These are phyloP conservation scores for Chrosomus eos DNA, from an alignment of 2,797 vertebrate genomes.

Conservation along the genomic window DNA sequence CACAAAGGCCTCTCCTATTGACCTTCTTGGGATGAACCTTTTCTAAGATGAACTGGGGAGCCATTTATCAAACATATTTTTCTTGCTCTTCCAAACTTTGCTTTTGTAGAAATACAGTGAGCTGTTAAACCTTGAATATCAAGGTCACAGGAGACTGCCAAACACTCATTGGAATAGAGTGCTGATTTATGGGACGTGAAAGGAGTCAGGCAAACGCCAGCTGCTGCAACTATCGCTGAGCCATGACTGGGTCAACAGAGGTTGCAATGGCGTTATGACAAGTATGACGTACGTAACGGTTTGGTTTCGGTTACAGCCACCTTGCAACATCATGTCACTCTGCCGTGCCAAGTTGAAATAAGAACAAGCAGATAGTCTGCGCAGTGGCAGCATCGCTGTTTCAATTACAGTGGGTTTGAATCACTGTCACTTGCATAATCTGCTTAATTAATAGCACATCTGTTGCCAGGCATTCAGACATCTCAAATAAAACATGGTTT, in stretches of 20 bases:
- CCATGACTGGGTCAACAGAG: conserved; percentile 44
- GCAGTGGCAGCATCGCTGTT: conserved; percentile 11
- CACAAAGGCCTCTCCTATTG: neutral
- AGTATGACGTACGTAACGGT: conserved; percentile 49
- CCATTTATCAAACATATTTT: conserved; percentile 8
- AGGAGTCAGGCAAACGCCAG: conserved; percentile 40
- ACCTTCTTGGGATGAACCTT: neutral
- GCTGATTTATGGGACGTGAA: conserved; percentile 50
- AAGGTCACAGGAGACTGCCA: conserved; percentile 36
- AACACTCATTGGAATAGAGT: conserved; percentile 6
- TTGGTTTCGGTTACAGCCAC: conserved; percentile 41
- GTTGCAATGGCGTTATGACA: conserved; percentile 39
- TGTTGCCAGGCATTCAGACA: conserved; percentile 23
- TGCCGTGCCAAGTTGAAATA: conserved; percentile 43
- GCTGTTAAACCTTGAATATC: conserved; percentile 20
- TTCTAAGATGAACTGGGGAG: neutral
- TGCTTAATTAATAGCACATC: conserved; percentile 37
- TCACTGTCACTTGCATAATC: conserved; percentile 50
- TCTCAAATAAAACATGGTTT: conserved; percentile 34
- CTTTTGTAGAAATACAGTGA: conserved; percentile 14
- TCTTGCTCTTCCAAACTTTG: neutral
- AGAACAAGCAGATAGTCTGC: conserved; percentile 40
- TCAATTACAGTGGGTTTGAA: conserved; percentile 32
- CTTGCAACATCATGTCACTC: conserved; percentile 46
- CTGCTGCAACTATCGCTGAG: conserved; percentile 23